phyloP scores from a whole-genome alignment of 2,113 vertebrate species.

The Platycercus adscitus region DNA sequence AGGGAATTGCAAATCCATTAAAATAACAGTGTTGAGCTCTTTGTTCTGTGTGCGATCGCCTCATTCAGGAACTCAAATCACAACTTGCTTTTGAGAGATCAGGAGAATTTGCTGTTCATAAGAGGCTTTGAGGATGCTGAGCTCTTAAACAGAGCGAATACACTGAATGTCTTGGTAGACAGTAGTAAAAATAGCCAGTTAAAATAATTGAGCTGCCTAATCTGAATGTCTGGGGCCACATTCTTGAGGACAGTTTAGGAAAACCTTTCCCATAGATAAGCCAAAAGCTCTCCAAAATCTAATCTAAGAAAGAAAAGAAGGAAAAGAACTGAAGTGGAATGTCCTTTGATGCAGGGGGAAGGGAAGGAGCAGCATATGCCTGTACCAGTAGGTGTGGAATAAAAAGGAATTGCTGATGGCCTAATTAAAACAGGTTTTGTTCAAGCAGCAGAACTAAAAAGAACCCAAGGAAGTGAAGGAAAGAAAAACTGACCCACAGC shows the following conservation, averaged over 20 bases:
- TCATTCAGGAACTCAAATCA: rapidly evolving
- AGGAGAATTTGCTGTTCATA: background rate
- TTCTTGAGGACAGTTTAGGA: background rate
- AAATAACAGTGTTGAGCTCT: background rate
- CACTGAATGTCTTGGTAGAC: background rate
- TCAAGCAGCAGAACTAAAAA: background rate
- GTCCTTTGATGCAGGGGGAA: background rate
- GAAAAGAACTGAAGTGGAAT: background rate
- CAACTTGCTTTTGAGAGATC: background rate
- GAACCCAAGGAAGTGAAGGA: background rate
- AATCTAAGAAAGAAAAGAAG: background rate
- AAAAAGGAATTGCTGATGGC: background rate
- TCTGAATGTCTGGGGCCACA: background rate
- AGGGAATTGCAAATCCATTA: conserved; percentile 25
- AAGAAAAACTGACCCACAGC: background rate
- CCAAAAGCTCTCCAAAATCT: background rate
- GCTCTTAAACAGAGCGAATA: background rate
- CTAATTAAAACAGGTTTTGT: background rate
- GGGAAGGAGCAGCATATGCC: background rate
- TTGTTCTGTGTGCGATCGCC: background rate
- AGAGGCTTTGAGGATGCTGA: background rate
- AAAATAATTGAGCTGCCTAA: background rate
- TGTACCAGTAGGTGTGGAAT: background rate
- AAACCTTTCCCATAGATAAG: rapidly evolving
- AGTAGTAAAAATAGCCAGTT: background rate